These are phyloP conservation scores for Myiopsitta monachus DNA, from an alignment of 2,113 vertebrate genomes.

Conservation along the genomic window DNA sequence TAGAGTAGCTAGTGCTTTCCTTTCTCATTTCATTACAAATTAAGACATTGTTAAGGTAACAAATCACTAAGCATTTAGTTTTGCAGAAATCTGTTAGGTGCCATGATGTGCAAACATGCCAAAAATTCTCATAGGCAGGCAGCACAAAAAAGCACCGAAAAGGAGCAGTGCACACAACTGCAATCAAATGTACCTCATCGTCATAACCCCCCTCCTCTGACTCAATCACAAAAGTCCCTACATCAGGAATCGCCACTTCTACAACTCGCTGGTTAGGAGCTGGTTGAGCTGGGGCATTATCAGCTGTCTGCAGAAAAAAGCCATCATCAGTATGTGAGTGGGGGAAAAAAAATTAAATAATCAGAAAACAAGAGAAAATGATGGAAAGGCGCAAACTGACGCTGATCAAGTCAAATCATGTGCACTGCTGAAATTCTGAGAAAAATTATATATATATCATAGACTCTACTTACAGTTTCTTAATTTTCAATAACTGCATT, in stretches of 20 bases:
- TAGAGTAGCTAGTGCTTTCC: neutral
- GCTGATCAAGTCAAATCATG: neutral
- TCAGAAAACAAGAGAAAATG: slow-evolving; percentile 18
- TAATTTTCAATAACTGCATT: neutral
- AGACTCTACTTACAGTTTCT: neutral
- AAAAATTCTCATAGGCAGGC: slow-evolving; percentile 46
- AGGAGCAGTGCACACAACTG: slow-evolving; percentile 39
- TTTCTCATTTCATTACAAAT: neutral
- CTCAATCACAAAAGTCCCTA: slow-evolving; percentile 94
- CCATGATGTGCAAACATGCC: slow-evolving; percentile 69
- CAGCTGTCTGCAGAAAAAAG: slow-evolving; percentile 82
- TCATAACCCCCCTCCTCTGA: slow-evolving; percentile 96
- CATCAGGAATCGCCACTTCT: slow-evolving; percentile 92
- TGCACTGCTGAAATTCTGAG: neutral
- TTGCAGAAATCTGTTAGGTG: slow-evolving; percentile 37
- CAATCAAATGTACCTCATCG: slow-evolving; percentile 88
- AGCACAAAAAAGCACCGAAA: slow-evolving; percentile 55
- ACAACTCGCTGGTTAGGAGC: slow-evolving; percentile 84
- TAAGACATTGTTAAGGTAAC: neutral
- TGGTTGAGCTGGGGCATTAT: slow-evolving; percentile 74
- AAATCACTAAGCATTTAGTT: slow-evolving; percentile 18
- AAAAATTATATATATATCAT: neutral
- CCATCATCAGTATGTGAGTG: slow-evolving; percentile 44
- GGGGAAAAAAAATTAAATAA: neutral
- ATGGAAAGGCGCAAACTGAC: neutral